Base-by-base conservation (phyloP, 2,113 vertebrate species). In the Stegastes partitus region DNA sequence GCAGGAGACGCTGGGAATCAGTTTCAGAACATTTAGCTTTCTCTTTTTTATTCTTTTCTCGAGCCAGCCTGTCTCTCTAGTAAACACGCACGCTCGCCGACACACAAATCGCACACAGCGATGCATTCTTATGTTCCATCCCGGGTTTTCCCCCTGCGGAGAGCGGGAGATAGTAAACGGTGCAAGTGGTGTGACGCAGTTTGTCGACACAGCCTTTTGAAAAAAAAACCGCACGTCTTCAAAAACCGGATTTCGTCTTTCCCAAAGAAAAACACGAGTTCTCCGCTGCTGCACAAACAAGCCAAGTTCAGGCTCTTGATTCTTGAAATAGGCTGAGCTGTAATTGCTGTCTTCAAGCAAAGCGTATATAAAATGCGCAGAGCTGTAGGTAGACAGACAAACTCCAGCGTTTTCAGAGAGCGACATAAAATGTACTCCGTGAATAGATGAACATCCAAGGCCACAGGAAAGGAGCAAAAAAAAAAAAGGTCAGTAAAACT, bases 1-100 rank as follows among this genome's bases (percentile, higher is more conserved):
- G 87, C 81, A 59, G 74, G 88, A 90, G 87, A 88, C 51, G 66
- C 82, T 77, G 76, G 68, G 82, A 91, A 87, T 89, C 64, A 11
- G 57, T 86, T 88, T 89, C 79, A 79, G 74, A 84, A 78, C 74
- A 84, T 84, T 86, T 77, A 74, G 69, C 74, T 71, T 74, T 83
- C 66, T 71, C 62, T 23, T 74, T n/a, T 63, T 50, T 53, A 37
- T 16, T 79, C 37, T 77, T 63, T 57, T 67, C 50, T 68, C 66
- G 4, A 7, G n/a, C 62, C 63, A 31, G 56, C n/a, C 62, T 25
- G 39, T 82, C 54, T 58, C 44, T 81, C 66, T 14, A 26, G 69
- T 79, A 77, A 87, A 81, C 67, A 67, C 18, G 34, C 62, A 31
- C 54, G 4, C 77, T 63, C 66, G 26, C 53, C 28, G 14, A 55